Base-by-base conservation (phyloP, 2,888 invertebrate species). In the Lithophane ornitopus region DNA sequence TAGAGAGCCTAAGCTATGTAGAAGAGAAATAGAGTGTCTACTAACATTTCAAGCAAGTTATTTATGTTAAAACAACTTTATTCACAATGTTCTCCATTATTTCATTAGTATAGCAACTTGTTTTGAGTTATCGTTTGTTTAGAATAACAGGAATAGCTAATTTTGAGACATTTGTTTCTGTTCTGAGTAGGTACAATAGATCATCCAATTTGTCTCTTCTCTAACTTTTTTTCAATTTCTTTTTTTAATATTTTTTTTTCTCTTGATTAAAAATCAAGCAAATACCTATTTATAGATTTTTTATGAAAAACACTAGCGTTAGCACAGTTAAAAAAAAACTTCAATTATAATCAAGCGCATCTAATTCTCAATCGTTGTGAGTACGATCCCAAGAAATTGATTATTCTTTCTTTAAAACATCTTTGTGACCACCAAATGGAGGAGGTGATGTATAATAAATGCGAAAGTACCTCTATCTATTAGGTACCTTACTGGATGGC, bases 21-120 rank as follows among this genome's bases (percentile, higher is more conserved):
- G 28, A 9, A 52, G 73, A 54, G 69, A 82, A 63, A 62, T 52
- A 28, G 67, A 66, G 44, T 76, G 56, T 70, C 66, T 19, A 56
- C 65, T 52, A 72, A 80, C 63, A 69, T 58, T 61, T 58, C 34
- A 14, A 81, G 14, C 49, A n/a, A 44, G 54, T 76, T 76, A 81
- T 80, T 80, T 76, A 80, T 70, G 62, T 76, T 66, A 28, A 28
- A 80, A 70, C 39, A 70, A 74, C 56, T 80, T 78, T 49, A 67
- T 56, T 34, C 49, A 49, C 14, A 19, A 67, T 74, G 74, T 80
- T 80, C 52, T 72, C 52, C 44, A 78, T 80, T 80, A 73, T 74
- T 68, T 80, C 67, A 63, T 74, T 58, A 62, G 34, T 19, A 58
- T 56, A 74, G 71, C 9, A 67, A 44, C 26, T 52, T 56, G 41